These are phyloP conservation scores for Eurosta solidaginis DNA, from an alignment of 1,140 invertebrate genomes.

Conservation along the genomic window DNA sequence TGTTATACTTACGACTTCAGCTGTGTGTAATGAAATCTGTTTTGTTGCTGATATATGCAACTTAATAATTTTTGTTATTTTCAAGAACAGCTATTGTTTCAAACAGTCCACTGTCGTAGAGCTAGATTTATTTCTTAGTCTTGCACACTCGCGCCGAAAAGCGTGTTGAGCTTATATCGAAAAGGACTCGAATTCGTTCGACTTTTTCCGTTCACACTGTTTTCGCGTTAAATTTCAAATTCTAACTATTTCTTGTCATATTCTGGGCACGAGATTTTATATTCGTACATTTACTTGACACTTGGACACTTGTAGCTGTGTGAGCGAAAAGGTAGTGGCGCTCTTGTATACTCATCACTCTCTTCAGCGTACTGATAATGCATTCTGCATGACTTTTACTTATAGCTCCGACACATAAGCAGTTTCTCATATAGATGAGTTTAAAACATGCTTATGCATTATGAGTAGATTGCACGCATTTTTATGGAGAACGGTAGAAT, in stretches of 20 bases:
- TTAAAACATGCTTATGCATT: too few relatives aligned
- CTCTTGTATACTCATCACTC: neutral
- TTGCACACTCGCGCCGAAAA: neutral
- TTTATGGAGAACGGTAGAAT: too few relatives aligned
- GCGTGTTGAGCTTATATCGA: too few relatives aligned
- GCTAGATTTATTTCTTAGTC: neutral
- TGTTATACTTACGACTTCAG: neutral
- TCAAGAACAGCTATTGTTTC: neutral
- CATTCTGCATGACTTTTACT: too few relatives aligned
- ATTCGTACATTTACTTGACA: neutral
- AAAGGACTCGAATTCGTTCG: too few relatives aligned
- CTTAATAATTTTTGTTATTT: neutral
- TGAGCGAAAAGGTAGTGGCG: neutral
- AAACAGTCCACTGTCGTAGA: neutral
- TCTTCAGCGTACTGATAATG: too few relatives aligned
- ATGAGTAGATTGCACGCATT: too few relatives aligned
- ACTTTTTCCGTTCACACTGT: conserved; percentile 32
- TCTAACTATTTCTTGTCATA: conserved; percentile 51
- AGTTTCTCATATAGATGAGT: too few relatives aligned
- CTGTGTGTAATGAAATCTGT: neutral
- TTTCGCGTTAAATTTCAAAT: conserved; percentile 54
- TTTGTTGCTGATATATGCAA: too few relatives aligned
- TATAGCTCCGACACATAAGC: too few relatives aligned
- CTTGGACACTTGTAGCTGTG: neutral
- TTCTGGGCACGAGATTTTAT: conserved; percentile 27